Evolutionary conservation across 2,888 invertebrate genomes (phyloP).

Genomic region (Leptura quadrifasciata): DNA sequence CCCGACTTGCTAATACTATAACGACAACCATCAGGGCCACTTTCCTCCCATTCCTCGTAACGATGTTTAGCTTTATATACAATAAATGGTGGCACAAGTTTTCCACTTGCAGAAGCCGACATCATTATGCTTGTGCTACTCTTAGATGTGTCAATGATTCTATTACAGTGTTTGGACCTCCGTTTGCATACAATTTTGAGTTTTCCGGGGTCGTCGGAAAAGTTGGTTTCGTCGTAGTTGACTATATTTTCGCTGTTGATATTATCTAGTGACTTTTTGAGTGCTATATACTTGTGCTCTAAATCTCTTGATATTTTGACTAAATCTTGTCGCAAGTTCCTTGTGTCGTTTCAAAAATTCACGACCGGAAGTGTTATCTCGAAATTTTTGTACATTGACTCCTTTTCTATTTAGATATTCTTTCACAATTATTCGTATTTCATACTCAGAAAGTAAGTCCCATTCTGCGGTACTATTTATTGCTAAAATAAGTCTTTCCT

Average conservation of each 20-base stretch:
- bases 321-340: constrained; percentile 5
- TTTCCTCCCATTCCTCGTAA: constrained; percentile 61
- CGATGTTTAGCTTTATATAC: constrained; percentile 63
- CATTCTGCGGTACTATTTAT: neutral
- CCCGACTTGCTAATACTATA: constrained; percentile 63
- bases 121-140: constrained; percentile 34
- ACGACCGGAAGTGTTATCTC: too few species aligned
- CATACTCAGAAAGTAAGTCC: neutral
- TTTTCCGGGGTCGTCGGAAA: constrained; percentile 44
- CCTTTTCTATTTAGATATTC: neutral
- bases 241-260: constrained; percentile 36
- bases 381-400: neutral
- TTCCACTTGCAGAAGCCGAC: constrained; percentile 35
- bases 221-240: constrained; percentile 46
- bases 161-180: constrained; percentile 36
- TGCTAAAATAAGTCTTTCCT: neutral
- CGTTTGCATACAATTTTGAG: constrained; percentile 50
- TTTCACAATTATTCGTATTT: neutral
- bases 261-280: constrained; percentile 34
- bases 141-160: constrained; percentile 58
- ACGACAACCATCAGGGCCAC: constrained; percentile 58
- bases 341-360: too few species aligned
- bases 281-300: constrained; percentile 37
- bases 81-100: constrained; percentile 56
- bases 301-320: constrained; percentile 37